Conservation (phyloP, 2,797 vertebrate genomes). For the Kryptolebias ocellatus region DNA sequence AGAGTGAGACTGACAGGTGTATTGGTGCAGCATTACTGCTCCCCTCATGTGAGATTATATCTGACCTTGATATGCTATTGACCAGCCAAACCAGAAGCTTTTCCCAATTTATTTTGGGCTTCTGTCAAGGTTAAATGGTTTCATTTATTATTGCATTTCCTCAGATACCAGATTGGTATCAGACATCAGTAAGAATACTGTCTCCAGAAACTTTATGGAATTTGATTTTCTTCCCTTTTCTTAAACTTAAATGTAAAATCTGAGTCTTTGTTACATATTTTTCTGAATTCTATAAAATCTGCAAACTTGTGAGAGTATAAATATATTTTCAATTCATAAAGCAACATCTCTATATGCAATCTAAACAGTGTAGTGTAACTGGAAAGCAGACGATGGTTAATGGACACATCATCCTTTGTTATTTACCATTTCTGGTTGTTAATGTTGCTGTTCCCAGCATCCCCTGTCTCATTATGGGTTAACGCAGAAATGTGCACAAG, state of each 20-base stretch:
- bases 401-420: constrained; percentile 64
- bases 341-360: constrained; percentile 50
- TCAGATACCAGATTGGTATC: too few relatives aligned
- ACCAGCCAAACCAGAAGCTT: too few relatives aligned
- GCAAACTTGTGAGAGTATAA: constrained; percentile 8
- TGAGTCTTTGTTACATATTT: not conserved
- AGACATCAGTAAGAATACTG: not conserved
- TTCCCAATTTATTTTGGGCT: too few relatives aligned
- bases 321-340: constrained; percentile 35
- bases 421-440: constrained; percentile 62
- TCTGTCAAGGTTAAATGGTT: too few relatives aligned
- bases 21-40: too few relatives aligned
- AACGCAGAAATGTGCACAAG: constrained; percentile 53
- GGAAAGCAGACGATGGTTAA: constrained; percentile 37
- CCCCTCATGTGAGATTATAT: too few relatives aligned
- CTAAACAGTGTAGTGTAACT: constrained; percentile 38
- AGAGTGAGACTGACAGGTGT: too few relatives aligned
- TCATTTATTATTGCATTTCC: too few relatives aligned
- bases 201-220: not conserved
- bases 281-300: not conserved
- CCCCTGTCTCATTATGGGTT: constrained; percentile 60
- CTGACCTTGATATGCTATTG: too few relatives aligned
- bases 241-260: not conserved
- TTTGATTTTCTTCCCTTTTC: not conserved
- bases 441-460: constrained; percentile 42